Percentiles rank a stretch among this genome's conserved stretches.
These are phyloP conservation scores for Microctonus hyperodae DNA, from an alignment of 2,888 invertebrate species.

Conservation along the genomic window DNA sequence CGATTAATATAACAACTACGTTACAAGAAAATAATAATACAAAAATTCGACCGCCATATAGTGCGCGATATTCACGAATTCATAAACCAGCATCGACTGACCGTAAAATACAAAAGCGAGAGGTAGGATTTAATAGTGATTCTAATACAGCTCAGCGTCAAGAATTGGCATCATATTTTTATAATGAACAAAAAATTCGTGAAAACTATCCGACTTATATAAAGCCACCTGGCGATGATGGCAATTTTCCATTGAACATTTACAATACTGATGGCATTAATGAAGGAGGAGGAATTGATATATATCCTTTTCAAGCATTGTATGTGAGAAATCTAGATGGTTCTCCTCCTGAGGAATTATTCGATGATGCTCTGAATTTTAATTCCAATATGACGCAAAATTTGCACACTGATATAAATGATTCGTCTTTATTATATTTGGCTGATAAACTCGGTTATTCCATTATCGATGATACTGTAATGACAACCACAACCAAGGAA, in stretches of 20 bases:
- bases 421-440: neutral
- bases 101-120: neutral
- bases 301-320: neutral
- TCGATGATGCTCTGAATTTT: neutral
- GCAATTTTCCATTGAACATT: neutral
- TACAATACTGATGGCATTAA: neutral
- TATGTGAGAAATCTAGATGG: neutral
- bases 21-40: neutral
- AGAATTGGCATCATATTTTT: conserved; percentile 12
- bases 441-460: neutral
- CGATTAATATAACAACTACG: neutral
- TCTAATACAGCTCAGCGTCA: conserved; percentile 3
- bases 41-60: neutral
- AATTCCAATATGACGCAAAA: neutral
- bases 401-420: neutral
- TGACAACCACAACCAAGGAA: neutral
- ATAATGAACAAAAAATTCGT: neutral
- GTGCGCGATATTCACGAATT: neutral
- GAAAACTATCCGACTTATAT: conserved; percentile 7
- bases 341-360: neutral
- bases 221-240: neutral
- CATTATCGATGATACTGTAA: neutral
- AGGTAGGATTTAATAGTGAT: neutral
- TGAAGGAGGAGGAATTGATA: neutral
- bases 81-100: neutral